Percentiles rank a stretch among this genome's conserved stretches.
Conservation (phyloP, 2,888 invertebrate genomes). For the Tenthredo mesomela region DNA sequence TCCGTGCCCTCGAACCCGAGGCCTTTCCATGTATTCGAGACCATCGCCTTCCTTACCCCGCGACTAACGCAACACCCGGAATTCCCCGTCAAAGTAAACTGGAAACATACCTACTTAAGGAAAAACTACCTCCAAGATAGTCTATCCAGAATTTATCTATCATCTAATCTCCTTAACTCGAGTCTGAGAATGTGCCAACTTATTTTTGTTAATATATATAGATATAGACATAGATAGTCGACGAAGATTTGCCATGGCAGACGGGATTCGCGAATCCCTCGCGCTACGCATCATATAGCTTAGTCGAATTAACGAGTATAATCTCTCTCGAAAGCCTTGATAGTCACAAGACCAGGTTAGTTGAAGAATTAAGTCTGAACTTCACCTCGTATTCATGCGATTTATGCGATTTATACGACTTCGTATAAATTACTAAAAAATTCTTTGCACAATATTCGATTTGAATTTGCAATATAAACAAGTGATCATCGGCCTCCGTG, state of each 20-base stretch:
- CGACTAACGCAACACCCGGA: conserved; percentile 31
- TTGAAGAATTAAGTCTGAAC: neutral
- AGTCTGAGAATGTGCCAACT: neutral
- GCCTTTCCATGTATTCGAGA: conserved; percentile 55
- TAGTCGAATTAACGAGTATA: neutral
- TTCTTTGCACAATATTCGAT: no score
- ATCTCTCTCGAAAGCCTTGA: neutral
- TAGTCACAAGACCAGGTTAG: neutral
- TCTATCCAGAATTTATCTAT: neutral
- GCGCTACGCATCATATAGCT: neutral
- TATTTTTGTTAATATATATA: neutral
- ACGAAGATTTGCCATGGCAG: neutral
- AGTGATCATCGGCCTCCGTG: conserved; percentile 84
- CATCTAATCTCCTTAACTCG: neutral
- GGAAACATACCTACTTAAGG: neutral
- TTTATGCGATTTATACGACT: neutral
- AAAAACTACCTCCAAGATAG: conserved; percentile 1
- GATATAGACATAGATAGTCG: neutral
- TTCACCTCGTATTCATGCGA: neutral
- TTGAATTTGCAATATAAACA: neutral
- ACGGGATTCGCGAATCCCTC: neutral
- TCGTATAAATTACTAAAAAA: neutral
- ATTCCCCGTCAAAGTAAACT: conserved; percentile 35
- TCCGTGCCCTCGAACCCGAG: conserved; percentile 60
- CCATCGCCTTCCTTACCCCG: conserved; percentile 16